Base-by-base conservation (phyloP, 2,113 vertebrate species). In the Aegypius monachus region DNA sequence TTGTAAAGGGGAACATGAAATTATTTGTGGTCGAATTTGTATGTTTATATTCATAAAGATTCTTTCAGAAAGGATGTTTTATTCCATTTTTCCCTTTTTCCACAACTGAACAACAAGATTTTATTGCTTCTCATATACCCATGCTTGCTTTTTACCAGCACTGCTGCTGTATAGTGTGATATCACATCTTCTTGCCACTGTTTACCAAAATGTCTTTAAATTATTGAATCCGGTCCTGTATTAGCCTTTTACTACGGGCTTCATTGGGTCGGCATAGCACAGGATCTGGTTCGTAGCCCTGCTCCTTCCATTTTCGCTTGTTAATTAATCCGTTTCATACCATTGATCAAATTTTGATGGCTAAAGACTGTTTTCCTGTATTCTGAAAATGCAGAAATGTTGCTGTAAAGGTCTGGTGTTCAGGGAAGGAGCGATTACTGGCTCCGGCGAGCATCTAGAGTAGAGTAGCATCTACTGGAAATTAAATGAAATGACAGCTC, bases 381-480 rank as follows among this genome's bases (percentile, higher is more conserved):
- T 88, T 59, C 74, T 82, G 87, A 48, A 87, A 94, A 77, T 11
- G 40, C 74, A 77, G 71, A 87, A 55, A 45, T 5, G 6, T 67
- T 66, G 67, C 66, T 86, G 18, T 58, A 47, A 22, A 86, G 23
- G 38, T 58, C 75, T 88, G 66, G 66, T 3, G 3, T 32, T 87
- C 14, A 56, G 89, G 80, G 67, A 83, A 80, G 90, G 42, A 86
- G 53, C 3, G 22, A 71, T 63, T 75, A 42, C 65, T 31, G 67
- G 74, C 75, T 52, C 47, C 9, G 80, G 68, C 5, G 2, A 81
- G 48, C 68, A 52, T 90, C 81, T 84, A 82, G 90, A 75, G 61
- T 62, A 92, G 55, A 87, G 59, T 71, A 89, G 83, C 77, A 88
- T 88, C 52, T 94, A 90, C 95, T 93, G 92, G 87, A 80, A 82